These are phyloP conservation scores for Esperia sulphurella DNA, from an alignment of 2,888 invertebrate species.

Conservation along the genomic window DNA sequence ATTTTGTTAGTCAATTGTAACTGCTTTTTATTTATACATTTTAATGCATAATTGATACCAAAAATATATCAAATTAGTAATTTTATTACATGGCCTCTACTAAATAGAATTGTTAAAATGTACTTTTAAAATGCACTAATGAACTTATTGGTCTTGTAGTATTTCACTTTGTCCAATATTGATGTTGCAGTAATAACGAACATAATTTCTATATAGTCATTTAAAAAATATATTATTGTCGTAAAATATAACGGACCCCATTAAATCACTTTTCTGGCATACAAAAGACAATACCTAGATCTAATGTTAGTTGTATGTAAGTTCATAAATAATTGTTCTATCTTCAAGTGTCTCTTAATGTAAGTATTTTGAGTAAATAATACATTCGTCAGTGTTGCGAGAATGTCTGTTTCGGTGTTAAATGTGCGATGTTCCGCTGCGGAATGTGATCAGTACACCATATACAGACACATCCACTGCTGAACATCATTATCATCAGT, in stretches of 20 bases:
- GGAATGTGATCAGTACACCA: slow-evolving; percentile 7
- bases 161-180: slow-evolving; percentile 47
- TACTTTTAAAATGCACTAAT: slow-evolving; percentile 54
- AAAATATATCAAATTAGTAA: slow-evolving; percentile 43
- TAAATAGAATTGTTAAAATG: slow-evolving; percentile 46
- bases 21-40: slow-evolving; percentile 28
- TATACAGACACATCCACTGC: not conserved
- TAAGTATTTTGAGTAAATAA: slow-evolving; percentile 70
- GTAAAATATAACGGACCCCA: slow-evolving; percentile 52
- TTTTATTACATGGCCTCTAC: slow-evolving; percentile 52
- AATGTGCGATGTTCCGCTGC: slow-evolving; percentile 32
- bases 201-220: slow-evolving; percentile 39
- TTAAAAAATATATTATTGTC: slow-evolving; percentile 28
- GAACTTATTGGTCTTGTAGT: slow-evolving; percentile 44
- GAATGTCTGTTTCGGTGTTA: slow-evolving; percentile 44
- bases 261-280: slow-evolving; percentile 71
- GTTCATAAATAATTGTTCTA: slow-evolving; percentile 76
- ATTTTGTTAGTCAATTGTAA: slow-evolving; percentile 25
- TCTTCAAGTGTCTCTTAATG: slow-evolving; percentile 75
- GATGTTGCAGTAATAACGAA: slow-evolving; percentile 60
- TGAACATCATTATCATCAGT: slow-evolving; percentile 1
- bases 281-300: slow-evolving; percentile 81
- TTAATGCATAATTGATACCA: slow-evolving; percentile 48
- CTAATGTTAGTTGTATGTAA: slow-evolving; percentile 77
- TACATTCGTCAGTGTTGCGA: slow-evolving; percentile 60